Conservation (phyloP, 1,140 invertebrate genomes). For the Charaxes varanes region DNA sequence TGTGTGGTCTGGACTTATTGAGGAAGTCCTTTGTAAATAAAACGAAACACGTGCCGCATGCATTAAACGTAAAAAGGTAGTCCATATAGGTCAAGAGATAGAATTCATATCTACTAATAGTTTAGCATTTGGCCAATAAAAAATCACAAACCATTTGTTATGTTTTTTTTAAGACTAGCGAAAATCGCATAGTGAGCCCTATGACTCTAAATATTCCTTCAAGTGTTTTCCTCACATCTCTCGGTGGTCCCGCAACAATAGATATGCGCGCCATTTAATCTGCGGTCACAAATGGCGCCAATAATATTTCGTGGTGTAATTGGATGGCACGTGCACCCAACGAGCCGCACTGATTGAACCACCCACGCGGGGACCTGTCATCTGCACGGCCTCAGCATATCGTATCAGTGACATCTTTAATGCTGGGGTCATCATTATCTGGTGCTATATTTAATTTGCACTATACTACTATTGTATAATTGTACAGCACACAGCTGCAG, state of each 20-base stretch:
- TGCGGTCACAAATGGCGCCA: conserved; percentile 48
- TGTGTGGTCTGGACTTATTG: conserved; percentile 67
- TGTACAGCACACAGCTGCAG: too few relatives aligned
- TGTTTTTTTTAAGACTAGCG: too few relatives aligned
- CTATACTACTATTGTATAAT: too few relatives aligned
- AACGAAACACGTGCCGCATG: conserved; percentile 54
- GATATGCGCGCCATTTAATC: conserved; percentile 27
- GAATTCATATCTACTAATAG: too few relatives aligned
- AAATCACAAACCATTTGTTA: too few relatives aligned
- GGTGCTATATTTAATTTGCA: background rate
- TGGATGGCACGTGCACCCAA: conserved; percentile 54
- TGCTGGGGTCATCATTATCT: conserved; percentile 4
- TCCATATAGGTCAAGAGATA: too few relatives aligned
- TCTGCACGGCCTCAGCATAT: conserved; percentile 24
- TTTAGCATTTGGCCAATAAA: too few relatives aligned
- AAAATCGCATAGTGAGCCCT: too few relatives aligned
- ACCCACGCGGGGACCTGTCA: conserved; percentile 43
- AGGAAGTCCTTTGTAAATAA: conserved; percentile 46
- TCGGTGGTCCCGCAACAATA: conserved; percentile 46
- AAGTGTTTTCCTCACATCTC: background rate
- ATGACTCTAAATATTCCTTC: background rate
- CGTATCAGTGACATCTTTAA: conserved; percentile 10
- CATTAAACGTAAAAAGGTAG: too few relatives aligned
- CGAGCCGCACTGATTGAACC: conserved; percentile 59
- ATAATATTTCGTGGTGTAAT: conserved; percentile 53